Percentiles rank a stretch among this genome's conserved stretches.
phyloP scores from a whole-genome alignment of 35 echinoderm and acorn worm genomes.

The Apostichopus japonicus region DNA sequence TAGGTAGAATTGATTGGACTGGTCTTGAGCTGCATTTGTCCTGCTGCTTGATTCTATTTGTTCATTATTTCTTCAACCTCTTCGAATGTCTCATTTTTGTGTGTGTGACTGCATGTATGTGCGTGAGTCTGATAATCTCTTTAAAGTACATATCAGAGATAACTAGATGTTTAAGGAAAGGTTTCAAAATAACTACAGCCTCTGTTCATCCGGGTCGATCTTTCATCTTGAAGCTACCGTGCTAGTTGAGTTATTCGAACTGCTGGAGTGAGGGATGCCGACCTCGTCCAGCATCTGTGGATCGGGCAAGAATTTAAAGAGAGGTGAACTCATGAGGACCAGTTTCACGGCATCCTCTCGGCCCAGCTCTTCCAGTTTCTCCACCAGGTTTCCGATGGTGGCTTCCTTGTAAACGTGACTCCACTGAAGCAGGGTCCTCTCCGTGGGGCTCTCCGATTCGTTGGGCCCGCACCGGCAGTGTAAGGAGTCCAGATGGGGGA shows the following conservation, averaged over 20 bases:
- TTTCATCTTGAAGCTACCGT: conserved; percentile 89
- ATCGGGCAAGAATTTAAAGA: conserved; percentile 95
- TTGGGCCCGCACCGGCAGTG: conserved; percentile 68
- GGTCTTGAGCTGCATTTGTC: no score
- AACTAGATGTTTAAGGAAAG: no score
- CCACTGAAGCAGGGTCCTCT: conserved; percentile 85
- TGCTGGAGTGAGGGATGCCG: conserved; percentile 46
- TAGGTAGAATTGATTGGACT: no score
- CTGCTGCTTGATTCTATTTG: no score
- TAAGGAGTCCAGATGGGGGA: conserved; percentile 81
- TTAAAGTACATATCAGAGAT: not conserved
- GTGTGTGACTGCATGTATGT: no score
- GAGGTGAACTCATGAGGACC: conserved; percentile 78
- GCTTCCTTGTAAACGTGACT: conserved; percentile 49
- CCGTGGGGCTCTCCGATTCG: conserved; percentile 94
- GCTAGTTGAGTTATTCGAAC: conserved; percentile 82
- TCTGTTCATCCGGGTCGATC: no score
- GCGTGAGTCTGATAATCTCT: not conserved
- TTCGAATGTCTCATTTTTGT: no score
- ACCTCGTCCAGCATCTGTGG: conserved; percentile 77
- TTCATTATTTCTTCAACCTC: no score
- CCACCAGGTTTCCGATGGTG: conserved; percentile 81
- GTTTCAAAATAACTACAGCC: no score
- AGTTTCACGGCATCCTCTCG: conserved; percentile 80
- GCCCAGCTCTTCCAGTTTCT: conserved; percentile 82